These are phyloP conservation scores for Panthera tigris DNA, from an alignment of 2,113 vertebrate species.

Conservation along the genomic window DNA sequence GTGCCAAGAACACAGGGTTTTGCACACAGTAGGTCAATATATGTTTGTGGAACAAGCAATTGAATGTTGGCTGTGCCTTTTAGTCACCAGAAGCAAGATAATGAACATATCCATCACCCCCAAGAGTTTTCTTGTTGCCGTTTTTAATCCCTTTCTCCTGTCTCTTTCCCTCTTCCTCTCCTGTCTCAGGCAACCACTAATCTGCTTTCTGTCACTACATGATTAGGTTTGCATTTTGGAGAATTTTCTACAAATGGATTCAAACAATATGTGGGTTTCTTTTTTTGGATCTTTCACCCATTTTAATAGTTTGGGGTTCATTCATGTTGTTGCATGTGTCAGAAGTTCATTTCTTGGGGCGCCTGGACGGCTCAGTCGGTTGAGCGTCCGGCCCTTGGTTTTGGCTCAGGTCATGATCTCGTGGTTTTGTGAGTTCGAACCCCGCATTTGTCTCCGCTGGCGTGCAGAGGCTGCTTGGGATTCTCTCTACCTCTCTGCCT, in stretches of 20 bases:
- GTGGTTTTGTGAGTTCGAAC: too few relatives aligned
- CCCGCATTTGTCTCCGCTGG: too few relatives aligned
- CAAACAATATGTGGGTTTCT: not conserved
- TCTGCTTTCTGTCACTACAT: not conserved
- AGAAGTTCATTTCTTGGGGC: not conserved
- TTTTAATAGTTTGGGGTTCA: not conserved
- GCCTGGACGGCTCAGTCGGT: too few relatives aligned
- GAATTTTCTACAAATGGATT: constrained; percentile 5
- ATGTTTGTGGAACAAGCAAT: not conserved
- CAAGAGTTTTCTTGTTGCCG: not conserved
- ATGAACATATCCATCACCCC: not conserved
- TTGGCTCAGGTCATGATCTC: too few relatives aligned
- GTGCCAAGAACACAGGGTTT: not conserved
- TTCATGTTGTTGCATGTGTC: not conserved
- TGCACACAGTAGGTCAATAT: not conserved
- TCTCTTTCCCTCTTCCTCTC: not conserved
- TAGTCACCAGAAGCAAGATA: not conserved
- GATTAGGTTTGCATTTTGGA: not conserved
- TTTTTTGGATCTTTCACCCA: not conserved
- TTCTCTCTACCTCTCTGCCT: too few relatives aligned
- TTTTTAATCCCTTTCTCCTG: not conserved
- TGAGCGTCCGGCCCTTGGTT: too few relatives aligned
- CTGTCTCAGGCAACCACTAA: not conserved
- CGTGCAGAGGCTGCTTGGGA: too few relatives aligned
- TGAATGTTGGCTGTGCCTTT: not conserved